Evolutionary conservation across 2,888 invertebrate genomes (phyloP).

Genomic region (Stomorhina lunata): DNA sequence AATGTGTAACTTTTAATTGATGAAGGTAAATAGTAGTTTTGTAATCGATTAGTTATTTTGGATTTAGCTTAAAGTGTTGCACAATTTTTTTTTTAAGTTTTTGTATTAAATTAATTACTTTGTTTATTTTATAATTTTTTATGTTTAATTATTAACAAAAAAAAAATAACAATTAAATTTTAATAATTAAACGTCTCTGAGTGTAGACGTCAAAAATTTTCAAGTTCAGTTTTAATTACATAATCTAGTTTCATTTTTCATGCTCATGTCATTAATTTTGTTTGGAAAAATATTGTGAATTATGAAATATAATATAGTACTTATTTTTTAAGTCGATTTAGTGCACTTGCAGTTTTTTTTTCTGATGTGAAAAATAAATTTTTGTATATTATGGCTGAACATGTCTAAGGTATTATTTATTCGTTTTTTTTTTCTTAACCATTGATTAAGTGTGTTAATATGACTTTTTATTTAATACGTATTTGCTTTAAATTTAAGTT

Average conservation of each 20-base stretch:
- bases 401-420: neutral
- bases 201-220: neutral
- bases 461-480: neutral
- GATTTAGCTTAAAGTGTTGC: constrained; percentile 1
- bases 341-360: neutral
- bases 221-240: constrained; percentile 47
- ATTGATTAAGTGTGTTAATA: constrained; percentile 19
- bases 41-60: constrained; percentile 16
- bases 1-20: constrained; percentile 27
- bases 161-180: constrained; percentile 1
- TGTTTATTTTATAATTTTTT: constrained; percentile 3
- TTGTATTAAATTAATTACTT: too few relatives aligned
- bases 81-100: constrained; percentile 3
- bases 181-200: neutral
- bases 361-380: neutral
- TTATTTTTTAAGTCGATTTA: neutral
- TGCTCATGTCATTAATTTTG: neutral
- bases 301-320: neutral
- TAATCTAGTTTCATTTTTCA: constrained; percentile 3
- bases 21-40: neutral
- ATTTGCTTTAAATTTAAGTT: neutral
- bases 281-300: neutral
- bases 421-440: neutral
- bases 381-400: neutral
- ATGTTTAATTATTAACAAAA: neutral